phyloP scores from a whole-genome alignment of 1,140 invertebrate species.

The Periplaneta americana region DNA sequence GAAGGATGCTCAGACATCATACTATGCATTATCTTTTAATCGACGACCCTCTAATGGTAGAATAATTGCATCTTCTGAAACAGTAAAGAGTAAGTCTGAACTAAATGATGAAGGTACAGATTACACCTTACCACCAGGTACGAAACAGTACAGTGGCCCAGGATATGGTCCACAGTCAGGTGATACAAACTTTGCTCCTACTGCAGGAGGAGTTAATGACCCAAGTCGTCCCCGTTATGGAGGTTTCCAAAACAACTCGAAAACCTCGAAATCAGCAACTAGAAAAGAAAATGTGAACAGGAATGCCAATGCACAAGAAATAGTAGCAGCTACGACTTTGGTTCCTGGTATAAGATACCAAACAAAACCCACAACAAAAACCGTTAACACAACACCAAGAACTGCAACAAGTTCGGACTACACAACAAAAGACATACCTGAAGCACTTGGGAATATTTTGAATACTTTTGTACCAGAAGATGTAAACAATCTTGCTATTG shows the following conservation, averaged over 20 bases:
- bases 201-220: slow-evolving; percentile 27
- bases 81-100: background rate
- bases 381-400: background rate
- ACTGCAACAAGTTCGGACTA: background rate
- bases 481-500: background rate
- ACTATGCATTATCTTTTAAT: background rate
- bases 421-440: background rate
- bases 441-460: background rate
- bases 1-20: background rate
- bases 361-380: background rate
- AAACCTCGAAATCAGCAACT: no score
- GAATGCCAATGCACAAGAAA: background rate
- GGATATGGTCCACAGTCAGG: background rate
- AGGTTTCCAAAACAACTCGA: slow-evolving; percentile 46
- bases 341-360: background rate
- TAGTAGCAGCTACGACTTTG: background rate
- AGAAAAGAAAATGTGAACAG: background rate
- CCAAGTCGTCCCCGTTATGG: slow-evolving; percentile 38
- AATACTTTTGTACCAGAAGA: background rate
- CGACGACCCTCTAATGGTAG: background rate
- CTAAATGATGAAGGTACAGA: background rate
- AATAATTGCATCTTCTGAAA: background rate
- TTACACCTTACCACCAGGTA: slow-evolving; percentile 3
- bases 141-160: slow-evolving; percentile 14
- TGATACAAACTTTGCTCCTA: slow-evolving; percentile 39